These are phyloP conservation scores for Anabas testudineus DNA, from an alignment of 2,797 vertebrate species.

Conservation along the genomic window DNA sequence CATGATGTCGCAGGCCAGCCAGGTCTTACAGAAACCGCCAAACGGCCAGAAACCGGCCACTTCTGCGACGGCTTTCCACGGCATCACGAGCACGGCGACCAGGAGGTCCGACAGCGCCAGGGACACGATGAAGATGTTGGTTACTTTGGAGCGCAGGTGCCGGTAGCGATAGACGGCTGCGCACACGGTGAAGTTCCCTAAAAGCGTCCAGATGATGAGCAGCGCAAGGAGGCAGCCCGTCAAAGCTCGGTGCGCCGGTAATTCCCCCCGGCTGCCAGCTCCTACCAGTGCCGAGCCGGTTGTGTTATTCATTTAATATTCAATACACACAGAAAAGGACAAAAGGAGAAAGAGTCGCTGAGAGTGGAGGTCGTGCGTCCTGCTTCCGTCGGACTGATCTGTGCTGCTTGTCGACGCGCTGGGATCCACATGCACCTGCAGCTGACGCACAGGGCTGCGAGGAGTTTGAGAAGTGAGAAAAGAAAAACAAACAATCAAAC, in stretches of 20 bases:
- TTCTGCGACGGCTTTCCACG: slow-evolving; percentile 79
- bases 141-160: slow-evolving; percentile 88
- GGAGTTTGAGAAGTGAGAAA: slow-evolving; percentile 25
- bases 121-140: slow-evolving; percentile 91
- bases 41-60: slow-evolving; percentile 81
- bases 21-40: slow-evolving; percentile 86
- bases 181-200: slow-evolving; percentile 91
- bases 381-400: slow-evolving; percentile 43
- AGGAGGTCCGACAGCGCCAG: slow-evolving; percentile 87
- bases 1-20: slow-evolving; percentile 91
- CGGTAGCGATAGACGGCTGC: slow-evolving; percentile 87
- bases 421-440: slow-evolving; percentile 53
- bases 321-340: neutral
- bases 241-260: slow-evolving; percentile 56
- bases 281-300: slow-evolving; percentile 30
- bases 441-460: slow-evolving; percentile 40
- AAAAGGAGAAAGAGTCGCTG: neutral
- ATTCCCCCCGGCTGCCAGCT: slow-evolving; percentile 32
- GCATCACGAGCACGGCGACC: slow-evolving; percentile 82
- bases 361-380: slow-evolving; percentile 29
- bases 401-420: slow-evolving; percentile 46
- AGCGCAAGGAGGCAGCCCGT: slow-evolving; percentile 86
- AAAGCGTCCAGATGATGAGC: slow-evolving; percentile 90
- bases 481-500: no score
- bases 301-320: slow-evolving; percentile 67